Evolutionary conservation across 2,888 invertebrate genomes (phyloP), one percentile per base, ranked within the genome.

Genomic region (Zhuqinia jingwanae): DNA sequence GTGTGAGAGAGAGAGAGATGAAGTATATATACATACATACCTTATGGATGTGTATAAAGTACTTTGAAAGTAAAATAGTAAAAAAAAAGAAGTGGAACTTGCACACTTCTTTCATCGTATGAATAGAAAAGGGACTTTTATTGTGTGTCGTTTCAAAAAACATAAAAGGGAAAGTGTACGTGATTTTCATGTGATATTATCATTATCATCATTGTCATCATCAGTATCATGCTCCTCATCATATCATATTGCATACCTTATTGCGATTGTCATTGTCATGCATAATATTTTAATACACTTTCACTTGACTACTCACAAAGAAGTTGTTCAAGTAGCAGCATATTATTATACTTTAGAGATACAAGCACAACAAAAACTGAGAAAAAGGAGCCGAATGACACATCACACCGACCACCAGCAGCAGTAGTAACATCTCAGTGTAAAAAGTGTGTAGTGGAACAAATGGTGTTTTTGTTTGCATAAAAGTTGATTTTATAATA

Each of bases 361-460:
- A n/a, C n/a, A 70, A 47, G 27, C 11, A 63, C 25, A 50, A 77
- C 73, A 73, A 60, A 50, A 60, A n/a, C n/a, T n/a, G n/a, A n/a
- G 3, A 36, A 36, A 36, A 36, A 36, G 36, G n/a, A n/a, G 36
- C 36, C 3, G 60, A 45, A 77, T 45, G 60, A 27, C 77, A 60
- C 36, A 79, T 30, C 79, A 68, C 65, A 50, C 8, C n/a, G n/a
- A n/a, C n/a, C n/a, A n/a, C n/a, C n/a, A n/a, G n/a, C n/a, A n/a
- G n/a, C n/a, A n/a, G n/a, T n/a, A n/a, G n/a, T n/a, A n/a, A n/a
- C 3, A 36, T 3, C 36, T 36, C 36, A 36, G 36, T 6, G 8
- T 36, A 17, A 70, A n/a, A 81, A 56, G 70, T 81, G 70, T 70
- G 70, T 80, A 83, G 75, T 75, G 82, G 75, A 83, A 76, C 82